Percentiles rank a stretch among this genome's conserved stretches.
Evolutionary conservation across 1,140 invertebrate genomes (phyloP).

Genomic region (Potamilus streckersoni): DNA sequence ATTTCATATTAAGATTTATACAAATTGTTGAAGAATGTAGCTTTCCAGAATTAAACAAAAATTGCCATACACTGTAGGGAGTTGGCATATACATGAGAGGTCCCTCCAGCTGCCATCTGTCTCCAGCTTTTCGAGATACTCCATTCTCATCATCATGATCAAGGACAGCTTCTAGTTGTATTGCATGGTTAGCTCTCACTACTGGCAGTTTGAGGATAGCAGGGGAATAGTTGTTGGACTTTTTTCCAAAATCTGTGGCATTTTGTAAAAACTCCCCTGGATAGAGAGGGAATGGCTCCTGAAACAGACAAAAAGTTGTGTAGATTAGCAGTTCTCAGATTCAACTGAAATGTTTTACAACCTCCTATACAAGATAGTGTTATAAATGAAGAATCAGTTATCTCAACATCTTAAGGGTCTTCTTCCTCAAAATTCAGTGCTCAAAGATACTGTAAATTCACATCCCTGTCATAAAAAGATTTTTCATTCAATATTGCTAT

Average conservation of each 20-base stretch:
- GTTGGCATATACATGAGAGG: slow-evolving; percentile 54
- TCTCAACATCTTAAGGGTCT: too few species aligned
- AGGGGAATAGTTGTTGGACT: slow-evolving; percentile 27
- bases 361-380: too few species aligned
- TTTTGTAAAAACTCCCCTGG: slow-evolving; percentile 67
- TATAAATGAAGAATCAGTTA: too few species aligned
- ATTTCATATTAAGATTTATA: slow-evolving; percentile 58
- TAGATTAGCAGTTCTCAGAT: neutral
- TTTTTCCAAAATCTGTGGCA: slow-evolving; percentile 38
- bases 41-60: neutral
- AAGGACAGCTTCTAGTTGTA: slow-evolving; percentile 59
- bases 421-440: too few species aligned
- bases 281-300: slow-evolving; percentile 71
- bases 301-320: slow-evolving; percentile 25
- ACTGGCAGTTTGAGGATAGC: slow-evolving; percentile 62
- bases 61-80: slow-evolving; percentile 48
- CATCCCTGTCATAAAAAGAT: too few species aligned
- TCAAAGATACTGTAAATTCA: too few species aligned
- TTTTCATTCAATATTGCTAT: too few species aligned
- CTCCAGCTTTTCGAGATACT: slow-evolving; percentile 60
- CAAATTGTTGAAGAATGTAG: neutral
- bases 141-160: slow-evolving; percentile 60
- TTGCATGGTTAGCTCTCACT: slow-evolving; percentile 61
- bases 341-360: too few species aligned
- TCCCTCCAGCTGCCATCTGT: slow-evolving; percentile 65